These are phyloP conservation scores for Acanthosepion esculentum DNA, from an alignment of 2,888 invertebrate genomes.

Conservation along the genomic window DNA sequence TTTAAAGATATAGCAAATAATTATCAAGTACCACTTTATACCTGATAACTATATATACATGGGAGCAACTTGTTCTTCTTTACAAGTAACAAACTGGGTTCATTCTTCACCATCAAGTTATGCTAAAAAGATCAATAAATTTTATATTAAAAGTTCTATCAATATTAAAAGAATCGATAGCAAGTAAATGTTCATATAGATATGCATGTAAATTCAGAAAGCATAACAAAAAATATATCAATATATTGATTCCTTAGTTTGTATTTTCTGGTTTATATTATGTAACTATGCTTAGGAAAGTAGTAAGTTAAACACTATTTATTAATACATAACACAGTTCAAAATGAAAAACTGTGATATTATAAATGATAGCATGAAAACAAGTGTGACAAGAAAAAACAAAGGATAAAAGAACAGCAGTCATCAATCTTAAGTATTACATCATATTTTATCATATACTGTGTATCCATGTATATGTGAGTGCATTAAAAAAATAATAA, in stretches of 20 bases:
- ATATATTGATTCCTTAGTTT: background rate
- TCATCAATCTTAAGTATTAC: background rate
- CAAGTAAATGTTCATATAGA: background rate
- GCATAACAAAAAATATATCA: background rate
- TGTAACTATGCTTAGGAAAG: background rate
- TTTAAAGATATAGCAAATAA: no score
- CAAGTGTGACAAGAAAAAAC: background rate
- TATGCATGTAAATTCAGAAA: background rate
- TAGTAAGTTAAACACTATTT: background rate
- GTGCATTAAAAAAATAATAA: no score
- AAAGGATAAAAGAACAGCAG: background rate
- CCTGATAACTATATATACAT: background rate
- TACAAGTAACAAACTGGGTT: background rate
- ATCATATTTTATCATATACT: no score
- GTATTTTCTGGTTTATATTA: background rate
- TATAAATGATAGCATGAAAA: background rate
- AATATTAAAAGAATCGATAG: background rate
- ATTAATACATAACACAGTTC: background rate
- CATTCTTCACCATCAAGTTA: background rate
- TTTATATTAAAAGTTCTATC: background rate
- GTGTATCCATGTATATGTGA: no score
- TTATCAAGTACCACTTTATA: no score
- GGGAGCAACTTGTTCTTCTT: background rate
- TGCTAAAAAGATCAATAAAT: background rate
- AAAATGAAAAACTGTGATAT: background rate